These are phyloP conservation scores for Shargacucullia verbasci DNA, from an alignment of 2,888 invertebrate species.

Conservation along the genomic window DNA sequence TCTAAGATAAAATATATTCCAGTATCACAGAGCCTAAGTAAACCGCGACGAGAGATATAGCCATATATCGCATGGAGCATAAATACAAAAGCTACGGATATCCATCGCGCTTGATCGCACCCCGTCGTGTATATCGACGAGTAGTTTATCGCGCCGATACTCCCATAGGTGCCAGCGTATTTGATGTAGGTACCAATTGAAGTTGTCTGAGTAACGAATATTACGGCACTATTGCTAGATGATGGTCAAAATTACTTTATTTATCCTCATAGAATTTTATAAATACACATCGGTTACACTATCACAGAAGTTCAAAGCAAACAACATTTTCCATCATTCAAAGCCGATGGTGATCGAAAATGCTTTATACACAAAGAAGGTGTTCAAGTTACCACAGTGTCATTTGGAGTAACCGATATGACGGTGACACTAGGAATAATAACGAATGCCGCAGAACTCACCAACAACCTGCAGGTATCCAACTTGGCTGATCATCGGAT, in stretches of 20 bases:
- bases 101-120: slow-evolving; percentile 40
- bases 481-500: slow-evolving; percentile 98
- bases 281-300: no score
- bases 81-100: slow-evolving; percentile 26
- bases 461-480: slow-evolving; percentile 98
- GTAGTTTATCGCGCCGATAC: slow-evolving; percentile 10
- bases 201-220: no score
- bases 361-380: no score
- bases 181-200: slow-evolving; percentile 10
- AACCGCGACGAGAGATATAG: slow-evolving; percentile 7
- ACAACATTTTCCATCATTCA: no score
- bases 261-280: no score
- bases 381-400: no score
- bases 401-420: no score
- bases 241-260: no score
- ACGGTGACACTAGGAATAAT: background rate
- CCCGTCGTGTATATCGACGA: slow-evolving; percentile 21
- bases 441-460: slow-evolving; percentile 86
- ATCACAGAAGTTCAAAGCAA: no score
- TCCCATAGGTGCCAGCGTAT: slow-evolving; percentile 18
- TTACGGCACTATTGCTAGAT: background rate
- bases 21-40: slow-evolving; percentile 1
- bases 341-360: no score
- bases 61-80: slow-evolving; percentile 12
- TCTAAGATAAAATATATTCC: slow-evolving; percentile 10